Evolutionary conservation across 1,140 invertebrate genomes (phyloP).

Genomic region (Metaphire vulgaris): DNA sequence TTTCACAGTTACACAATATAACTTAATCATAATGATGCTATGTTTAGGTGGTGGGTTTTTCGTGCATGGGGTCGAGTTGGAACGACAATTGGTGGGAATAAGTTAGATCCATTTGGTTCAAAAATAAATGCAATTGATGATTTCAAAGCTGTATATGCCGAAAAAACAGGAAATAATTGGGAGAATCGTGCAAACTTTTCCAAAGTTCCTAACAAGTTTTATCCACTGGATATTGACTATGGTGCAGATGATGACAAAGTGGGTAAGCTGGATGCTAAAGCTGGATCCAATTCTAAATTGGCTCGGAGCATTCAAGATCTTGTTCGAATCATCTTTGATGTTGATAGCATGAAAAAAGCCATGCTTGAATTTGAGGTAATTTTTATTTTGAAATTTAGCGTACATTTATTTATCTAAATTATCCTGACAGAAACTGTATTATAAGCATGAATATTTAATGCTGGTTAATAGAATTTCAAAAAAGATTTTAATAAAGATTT

Average conservation of each 20-base stretch:
- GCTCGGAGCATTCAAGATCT: constrained; percentile 71
- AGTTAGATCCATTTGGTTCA: constrained; percentile 58
- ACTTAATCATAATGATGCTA: too few species aligned
- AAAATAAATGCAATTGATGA: constrained; percentile 46
- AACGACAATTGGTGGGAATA: constrained; percentile 75
- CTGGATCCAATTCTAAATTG: constrained; percentile 61
- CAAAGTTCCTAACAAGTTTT: constrained; percentile 75
- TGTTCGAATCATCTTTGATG: constrained; percentile 80
- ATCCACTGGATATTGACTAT: constrained; percentile 86
- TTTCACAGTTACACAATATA: too few species aligned
- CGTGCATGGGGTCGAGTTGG: constrained; percentile 92
- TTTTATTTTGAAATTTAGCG: too few species aligned
- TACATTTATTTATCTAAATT: too few species aligned
- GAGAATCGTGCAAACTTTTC: constrained; percentile 62
- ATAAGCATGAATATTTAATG: too few species aligned
- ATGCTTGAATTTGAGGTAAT: constrained; percentile 84
- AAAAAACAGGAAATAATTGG: constrained; percentile 83
- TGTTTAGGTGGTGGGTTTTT: constrained; percentile 76
- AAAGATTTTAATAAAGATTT: too few species aligned
- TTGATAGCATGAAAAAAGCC: constrained; percentile 81
- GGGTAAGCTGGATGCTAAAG: constrained; percentile 39
- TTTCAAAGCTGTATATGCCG: constrained; percentile 67
- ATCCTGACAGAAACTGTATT: too few species aligned
- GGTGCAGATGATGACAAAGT: constrained; percentile 53
- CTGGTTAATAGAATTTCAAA: too few species aligned